A percentile compares a stretch with the other conserved stretches of the same genome.
These are phyloP conservation scores for Sylvietta virens DNA, from an alignment of 2,113 vertebrate genomes.

Conservation along the genomic window DNA sequence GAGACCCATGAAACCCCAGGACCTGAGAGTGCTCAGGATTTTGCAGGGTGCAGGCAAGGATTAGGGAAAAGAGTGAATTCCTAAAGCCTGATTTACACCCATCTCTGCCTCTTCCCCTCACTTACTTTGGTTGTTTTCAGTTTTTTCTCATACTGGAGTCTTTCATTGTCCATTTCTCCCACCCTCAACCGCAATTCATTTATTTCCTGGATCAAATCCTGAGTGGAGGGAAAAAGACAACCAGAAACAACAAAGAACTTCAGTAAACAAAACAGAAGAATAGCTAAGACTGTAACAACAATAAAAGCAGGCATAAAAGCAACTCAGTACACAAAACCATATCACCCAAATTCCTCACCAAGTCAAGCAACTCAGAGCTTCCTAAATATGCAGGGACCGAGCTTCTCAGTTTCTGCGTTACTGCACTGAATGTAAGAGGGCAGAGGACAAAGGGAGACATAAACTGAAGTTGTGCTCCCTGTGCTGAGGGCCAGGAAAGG, in stretches of 20 bases:
- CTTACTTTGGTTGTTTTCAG: constrained; percentile 93
- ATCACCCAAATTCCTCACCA: not conserved
- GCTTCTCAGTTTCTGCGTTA: not conserved
- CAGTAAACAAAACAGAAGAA: not conserved
- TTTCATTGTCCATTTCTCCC: constrained; percentile 89
- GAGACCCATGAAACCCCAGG: not conserved
- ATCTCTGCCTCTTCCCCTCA: not conserved
- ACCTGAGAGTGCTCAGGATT: not conserved
- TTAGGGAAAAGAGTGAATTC: not conserved
- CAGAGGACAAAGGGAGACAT: not conserved
- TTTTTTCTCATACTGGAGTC: constrained; percentile 92
- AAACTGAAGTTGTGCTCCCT: not conserved
- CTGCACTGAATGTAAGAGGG: not conserved
- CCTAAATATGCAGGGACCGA: not conserved
- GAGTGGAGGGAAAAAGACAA: not conserved
- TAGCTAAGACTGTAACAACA: not conserved
- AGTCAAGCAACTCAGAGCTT: not conserved
- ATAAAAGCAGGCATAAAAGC: not conserved
- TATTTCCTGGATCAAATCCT: constrained; percentile 92
- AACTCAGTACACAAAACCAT: not conserved
- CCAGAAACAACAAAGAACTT: not conserved
- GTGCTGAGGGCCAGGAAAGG: not conserved
- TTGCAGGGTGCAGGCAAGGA: not conserved
- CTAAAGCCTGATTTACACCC: not conserved
- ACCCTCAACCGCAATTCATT: constrained; percentile 86